Evolutionary conservation across 2,888 invertebrate genomes (phyloP).

Genomic region (Uloborus plumipes): DNA sequence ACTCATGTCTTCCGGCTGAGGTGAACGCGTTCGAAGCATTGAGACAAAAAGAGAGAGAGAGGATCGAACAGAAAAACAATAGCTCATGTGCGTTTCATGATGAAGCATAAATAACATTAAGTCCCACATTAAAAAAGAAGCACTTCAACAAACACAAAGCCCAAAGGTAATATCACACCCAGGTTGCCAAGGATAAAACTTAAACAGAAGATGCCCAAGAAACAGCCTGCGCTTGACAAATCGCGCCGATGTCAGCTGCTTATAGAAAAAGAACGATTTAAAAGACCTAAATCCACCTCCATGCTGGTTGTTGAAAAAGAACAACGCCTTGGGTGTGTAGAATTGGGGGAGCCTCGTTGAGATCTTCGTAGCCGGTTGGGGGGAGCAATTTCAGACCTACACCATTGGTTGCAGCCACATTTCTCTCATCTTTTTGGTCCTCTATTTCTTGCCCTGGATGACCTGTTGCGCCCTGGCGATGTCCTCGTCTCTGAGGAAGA

Average conservation of each 20-base stretch:
- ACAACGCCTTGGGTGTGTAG: neutral
- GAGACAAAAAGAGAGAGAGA: neutral
- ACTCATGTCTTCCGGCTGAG: too few species aligned
- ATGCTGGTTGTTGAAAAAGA: slow-evolving; percentile 9
- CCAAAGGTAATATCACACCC: slow-evolving; percentile 7
- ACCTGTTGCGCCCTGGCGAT: slow-evolving; percentile 60
- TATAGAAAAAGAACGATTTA: neutral
- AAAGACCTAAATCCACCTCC: slow-evolving; percentile 44
- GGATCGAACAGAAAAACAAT: neutral
- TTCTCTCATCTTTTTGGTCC: neutral
- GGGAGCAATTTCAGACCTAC: slow-evolving; percentile 27
- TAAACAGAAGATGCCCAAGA: neutral
- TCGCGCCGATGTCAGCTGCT: too few species aligned
- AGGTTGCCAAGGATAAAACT: neutral
- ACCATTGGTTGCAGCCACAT: slow-evolving; percentile 34
- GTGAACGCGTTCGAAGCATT: neutral
- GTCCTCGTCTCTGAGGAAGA: slow-evolving; percentile 65
- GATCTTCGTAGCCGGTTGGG: slow-evolving; percentile 42
- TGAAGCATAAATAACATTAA: slow-evolving; percentile 21
- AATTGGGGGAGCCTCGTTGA: slow-evolving; percentile 8
- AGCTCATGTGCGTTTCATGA: slow-evolving; percentile 14
- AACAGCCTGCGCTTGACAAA: slow-evolving; percentile 1
- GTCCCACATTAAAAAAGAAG: neutral
- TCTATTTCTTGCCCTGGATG: slow-evolving; percentile 58
- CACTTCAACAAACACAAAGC: slow-evolving; percentile 7